Base-by-base conservation (phyloP, 2,797 vertebrate species). In the Sebastiscus albofasciatus region DNA sequence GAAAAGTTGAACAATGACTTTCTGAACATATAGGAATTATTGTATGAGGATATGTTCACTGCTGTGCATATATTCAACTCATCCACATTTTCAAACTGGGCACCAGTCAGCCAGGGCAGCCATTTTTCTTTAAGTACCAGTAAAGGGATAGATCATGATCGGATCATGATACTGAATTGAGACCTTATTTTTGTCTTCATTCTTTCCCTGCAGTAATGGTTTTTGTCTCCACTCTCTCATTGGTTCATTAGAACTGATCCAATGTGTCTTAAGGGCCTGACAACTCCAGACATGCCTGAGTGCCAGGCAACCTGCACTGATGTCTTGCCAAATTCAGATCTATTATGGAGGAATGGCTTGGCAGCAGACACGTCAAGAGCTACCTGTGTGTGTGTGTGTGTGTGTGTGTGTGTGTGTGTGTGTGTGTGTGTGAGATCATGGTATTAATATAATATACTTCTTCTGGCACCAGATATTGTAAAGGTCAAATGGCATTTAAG, bases 271-370 rank as follows among this genome's bases (percentile, higher is more conserved):
- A 59, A 80, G 67, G 39, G 29, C 42, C 64, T 39, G 70, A 77
- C 85, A 74, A 56, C 83, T 85, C 46, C 83, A 86, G 85, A 88
- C 89, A 83, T 67, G 90, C 82, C 86, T 70, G 58, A 89, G 75
- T 71, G 79, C 65, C 58, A 68, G 56, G 46, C 69, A 58, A 55
- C 27, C 62, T 27, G 34, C 61, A 77, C 79, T 87, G 78, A 87
- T 77, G 75, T 73, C 11, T 67, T 91, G 82, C 87, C 88, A 92
- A 90, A 89, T 79, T 69, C 68, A 24, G 56, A 65, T 64, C 81
- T 72, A 86, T 86, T 88, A 75, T 82, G 68, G 86, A 82, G 74
- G 77, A 87, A 80, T 61, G 80, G 39, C 67, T 86, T 89, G 79
- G 80, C 83, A 88, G 58, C 33, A 6, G 80, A 72, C 73, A 73